Conservation (phyloP, 2,888 invertebrate species). For the Margaritifera margaritifera region DNA sequence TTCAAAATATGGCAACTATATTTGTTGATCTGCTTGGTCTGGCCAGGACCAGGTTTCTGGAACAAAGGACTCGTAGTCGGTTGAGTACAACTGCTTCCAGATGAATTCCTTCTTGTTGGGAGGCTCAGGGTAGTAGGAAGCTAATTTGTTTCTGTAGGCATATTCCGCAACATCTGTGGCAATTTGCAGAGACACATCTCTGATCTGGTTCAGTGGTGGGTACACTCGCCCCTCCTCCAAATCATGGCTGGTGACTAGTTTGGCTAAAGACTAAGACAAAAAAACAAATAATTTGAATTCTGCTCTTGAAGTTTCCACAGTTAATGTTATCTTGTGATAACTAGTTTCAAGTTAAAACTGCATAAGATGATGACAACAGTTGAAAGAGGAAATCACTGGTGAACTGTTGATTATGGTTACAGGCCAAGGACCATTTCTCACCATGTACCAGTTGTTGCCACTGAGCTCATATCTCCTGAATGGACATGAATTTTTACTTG, state of each 20-base stretch:
- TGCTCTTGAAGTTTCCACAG: no score
- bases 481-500: no score
- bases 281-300: background rate
- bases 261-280: conserved; percentile 81
- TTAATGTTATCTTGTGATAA: no score
- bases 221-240: conserved; percentile 90
- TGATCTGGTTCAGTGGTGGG: conserved; percentile 91
- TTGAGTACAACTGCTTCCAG: conserved; percentile 58
- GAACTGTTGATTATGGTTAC: no score
- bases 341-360: no score
- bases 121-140: conserved; percentile 76
- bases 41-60: conserved; percentile 74
- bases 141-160: conserved; percentile 80
- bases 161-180: conserved; percentile 87
- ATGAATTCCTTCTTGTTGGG: conserved; percentile 76
- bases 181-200: conserved; percentile 89
- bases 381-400: no score
- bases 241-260: conserved; percentile 86
- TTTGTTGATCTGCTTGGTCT: conserved; percentile 11
- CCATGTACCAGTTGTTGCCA: no score
- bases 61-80: conserved; percentile 74
- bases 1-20: no score
- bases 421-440: no score
- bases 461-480: no score
- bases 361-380: no score